phyloP scores from a whole-genome alignment of 2,888 invertebrate genomes.

The Xylophagus ater region DNA sequence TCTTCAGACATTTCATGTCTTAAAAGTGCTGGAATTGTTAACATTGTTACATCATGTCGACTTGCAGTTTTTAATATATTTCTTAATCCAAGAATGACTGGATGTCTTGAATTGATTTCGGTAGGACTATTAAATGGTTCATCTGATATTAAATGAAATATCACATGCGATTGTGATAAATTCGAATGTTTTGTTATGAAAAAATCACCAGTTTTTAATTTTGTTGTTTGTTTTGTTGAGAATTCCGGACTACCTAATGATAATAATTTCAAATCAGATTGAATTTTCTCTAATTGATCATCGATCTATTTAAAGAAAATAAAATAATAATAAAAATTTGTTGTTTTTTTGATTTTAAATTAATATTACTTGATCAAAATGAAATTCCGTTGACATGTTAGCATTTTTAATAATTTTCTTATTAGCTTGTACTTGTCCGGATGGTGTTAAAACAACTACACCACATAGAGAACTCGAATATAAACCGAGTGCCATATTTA shows the following conservation, averaged over 20 bases:
- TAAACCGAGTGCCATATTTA: conserved; percentile 87
- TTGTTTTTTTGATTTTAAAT: neutral
- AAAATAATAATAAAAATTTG: neutral
- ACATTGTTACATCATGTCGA: conserved; percentile 81
- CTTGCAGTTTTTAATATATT: conserved; percentile 94
- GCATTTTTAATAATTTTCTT: conserved; percentile 37
- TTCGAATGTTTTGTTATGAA: conserved; percentile 85
- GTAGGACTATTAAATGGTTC: conserved; percentile 54
- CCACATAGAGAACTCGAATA: conserved; percentile 88
- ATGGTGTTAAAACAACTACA: conserved; percentile 61
- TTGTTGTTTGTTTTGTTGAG: conserved; percentile 42
- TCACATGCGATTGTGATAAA: conserved; percentile 84
- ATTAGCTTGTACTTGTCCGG: conserved; percentile 34
- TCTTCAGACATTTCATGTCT: conserved; percentile 91
- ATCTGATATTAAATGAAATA: conserved; percentile 91
- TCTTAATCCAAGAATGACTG: conserved; percentile 84
- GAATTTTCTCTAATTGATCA: conserved; percentile 67
- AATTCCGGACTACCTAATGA: conserved; percentile 31
- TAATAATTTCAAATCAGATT: conserved; percentile 43
- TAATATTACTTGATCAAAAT: conserved; percentile 53
- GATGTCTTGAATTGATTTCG: conserved; percentile 93
- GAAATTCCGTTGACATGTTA: conserved; percentile 76
- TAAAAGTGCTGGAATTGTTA: conserved; percentile 86
- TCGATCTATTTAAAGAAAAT: conserved; percentile 57
- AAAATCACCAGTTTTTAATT: conserved; percentile 72